Base-by-base conservation (phyloP, 2,888 invertebrate genomes). In the Drosophila quinaria region DNA sequence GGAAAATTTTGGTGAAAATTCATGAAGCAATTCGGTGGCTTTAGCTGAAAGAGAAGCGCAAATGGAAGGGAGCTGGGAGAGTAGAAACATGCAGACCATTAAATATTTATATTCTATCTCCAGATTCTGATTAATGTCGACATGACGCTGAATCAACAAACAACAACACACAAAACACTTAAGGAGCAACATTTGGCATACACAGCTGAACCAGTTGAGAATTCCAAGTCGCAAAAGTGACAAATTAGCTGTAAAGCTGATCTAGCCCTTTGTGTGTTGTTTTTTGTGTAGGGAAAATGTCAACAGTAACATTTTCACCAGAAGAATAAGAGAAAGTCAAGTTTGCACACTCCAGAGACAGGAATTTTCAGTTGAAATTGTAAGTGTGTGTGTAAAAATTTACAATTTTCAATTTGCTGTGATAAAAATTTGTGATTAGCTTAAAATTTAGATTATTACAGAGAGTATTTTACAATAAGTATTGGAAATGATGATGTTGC, bases 371-470 rank as follows among this genome's bases (percentile, higher is more conserved):
- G 17, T 13, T 11, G 3, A 37, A 25, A 13, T n/a, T 2, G 8
- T 2, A 33, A 10, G 47, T 46, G 46, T 63, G 29, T 59, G 50
- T 50, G 19, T 54, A 58, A 56, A 46, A 39, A 22, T 39, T 39
- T 3, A 3, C 1, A 19, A 37, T 39, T 17, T 50, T 35, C 15
- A 2, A 29, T 61, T 65, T 52, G 84, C 84, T 80, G 85, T 80
- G 80, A 69, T 74, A 80, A 69, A 78, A 78, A 72, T 67, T 50
- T 84, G 25, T 58, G 73, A 64, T 84, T 84, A 84, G 82, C 87
- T 87, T 87, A 84, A 84, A 80, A 35, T 81, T 78, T 72, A 74
- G 69, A 56, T 63, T 63, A 64, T 72, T 59, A 8, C 5, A 25
- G 25, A 63, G 37, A 61, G 44, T 25, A 25, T 25, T 25, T 44